phyloP scores from a whole-genome alignment of 2,113 vertebrate genomes.

The Peucedramus taeniatus region DNA sequence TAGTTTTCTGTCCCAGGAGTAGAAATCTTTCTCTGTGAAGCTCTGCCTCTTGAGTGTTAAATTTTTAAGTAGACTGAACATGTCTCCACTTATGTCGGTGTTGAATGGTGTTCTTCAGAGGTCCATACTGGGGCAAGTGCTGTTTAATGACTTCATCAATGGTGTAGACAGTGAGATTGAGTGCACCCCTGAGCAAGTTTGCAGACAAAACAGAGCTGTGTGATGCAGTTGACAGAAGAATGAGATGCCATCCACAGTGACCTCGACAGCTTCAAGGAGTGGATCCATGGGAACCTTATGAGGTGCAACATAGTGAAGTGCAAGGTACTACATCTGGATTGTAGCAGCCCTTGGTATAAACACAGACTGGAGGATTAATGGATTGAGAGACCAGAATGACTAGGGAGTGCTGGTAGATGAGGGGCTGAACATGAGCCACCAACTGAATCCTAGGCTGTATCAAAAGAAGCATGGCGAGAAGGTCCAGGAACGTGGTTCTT shows the following conservation, averaged over 20 bases:
- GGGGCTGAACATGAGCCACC: neutral
- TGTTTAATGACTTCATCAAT: neutral
- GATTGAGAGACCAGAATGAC: neutral
- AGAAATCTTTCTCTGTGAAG: neutral
- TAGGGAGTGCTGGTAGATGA: neutral
- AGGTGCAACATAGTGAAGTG: neutral
- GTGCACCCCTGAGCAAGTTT: neutral
- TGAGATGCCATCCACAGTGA: neutral
- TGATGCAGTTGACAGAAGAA: neutral
- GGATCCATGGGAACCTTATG: neutral
- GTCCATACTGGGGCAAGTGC: too few species aligned
- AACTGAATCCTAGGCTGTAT: too few species aligned
- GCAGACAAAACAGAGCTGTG: neutral
- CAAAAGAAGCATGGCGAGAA: neutral
- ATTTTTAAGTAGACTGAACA: neutral
- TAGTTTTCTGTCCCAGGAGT: neutral
- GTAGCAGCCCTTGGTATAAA: neutral
- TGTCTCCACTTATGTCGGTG: rapidly evolving
- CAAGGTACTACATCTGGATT: neutral
- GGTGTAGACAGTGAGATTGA: neutral
- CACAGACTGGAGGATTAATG: neutral
- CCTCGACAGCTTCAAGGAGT: neutral
- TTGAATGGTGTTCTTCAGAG: neutral
- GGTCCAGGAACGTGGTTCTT: neutral
- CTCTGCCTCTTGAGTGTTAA: neutral